Evolutionary conservation across 2,797 vertebrate species (phyloP).

Genomic region (Varecia variegata): DNA sequence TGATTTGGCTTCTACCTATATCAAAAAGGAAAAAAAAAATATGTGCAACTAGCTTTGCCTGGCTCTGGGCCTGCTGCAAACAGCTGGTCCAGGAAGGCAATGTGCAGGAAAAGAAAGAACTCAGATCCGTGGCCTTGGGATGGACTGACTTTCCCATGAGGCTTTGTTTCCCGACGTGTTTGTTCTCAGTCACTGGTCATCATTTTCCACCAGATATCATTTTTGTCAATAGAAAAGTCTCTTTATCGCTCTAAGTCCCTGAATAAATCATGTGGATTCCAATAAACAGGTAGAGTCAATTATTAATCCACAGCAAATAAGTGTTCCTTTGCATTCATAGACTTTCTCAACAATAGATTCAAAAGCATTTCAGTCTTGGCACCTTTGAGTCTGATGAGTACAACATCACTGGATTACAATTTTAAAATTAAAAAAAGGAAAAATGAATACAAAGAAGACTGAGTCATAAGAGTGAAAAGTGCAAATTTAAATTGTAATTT

Average conservation of each 20-base stretch:
- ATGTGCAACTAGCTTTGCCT: not conserved
- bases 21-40: not conserved
- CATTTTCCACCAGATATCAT: not conserved
- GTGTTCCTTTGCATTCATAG: not conserved
- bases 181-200: not conserved
- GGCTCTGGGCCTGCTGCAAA: not conserved
- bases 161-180: not conserved
- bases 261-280: not conserved
- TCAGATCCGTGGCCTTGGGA: not conserved
- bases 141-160: not conserved
- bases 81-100: not conserved
- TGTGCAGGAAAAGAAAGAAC: not conserved
- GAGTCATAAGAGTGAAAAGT: not conserved
- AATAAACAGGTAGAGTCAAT: not conserved
- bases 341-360: not conserved
- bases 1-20: not conserved
- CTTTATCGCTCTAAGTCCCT: not conserved
- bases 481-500: not conserved
- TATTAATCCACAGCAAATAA: slow-evolving; percentile 10
- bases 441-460: not conserved
- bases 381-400: not conserved
- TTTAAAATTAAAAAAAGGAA: not conserved
- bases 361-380: not conserved
- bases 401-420: not conserved
- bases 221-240: not conserved